phyloP scores from a whole-genome alignment of 2,888 invertebrate genomes.

The Volucella bombylans region DNA sequence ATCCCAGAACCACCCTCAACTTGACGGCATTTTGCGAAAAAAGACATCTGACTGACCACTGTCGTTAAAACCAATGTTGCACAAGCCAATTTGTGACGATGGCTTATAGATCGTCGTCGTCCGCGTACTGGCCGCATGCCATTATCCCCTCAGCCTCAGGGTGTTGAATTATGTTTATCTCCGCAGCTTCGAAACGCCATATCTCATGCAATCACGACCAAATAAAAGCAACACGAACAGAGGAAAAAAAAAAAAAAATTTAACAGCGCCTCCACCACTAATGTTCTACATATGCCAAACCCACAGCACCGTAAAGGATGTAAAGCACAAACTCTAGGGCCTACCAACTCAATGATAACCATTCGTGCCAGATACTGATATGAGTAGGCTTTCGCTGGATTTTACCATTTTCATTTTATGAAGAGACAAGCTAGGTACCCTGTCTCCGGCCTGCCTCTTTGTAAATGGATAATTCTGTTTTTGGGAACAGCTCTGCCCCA shows the following conservation, averaged over 20 bases:
- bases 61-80: constrained; percentile 31
- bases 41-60: constrained; percentile 56
- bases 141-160: constrained; percentile 44
- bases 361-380: constrained; percentile 29
- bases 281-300: constrained; percentile 48
- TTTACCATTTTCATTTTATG: constrained; percentile 63
- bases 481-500: constrained; percentile 34
- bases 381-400: constrained; percentile 16
- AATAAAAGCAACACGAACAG: neutral
- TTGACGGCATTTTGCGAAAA: constrained; percentile 21
- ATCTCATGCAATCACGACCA: constrained; percentile 57
- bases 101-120: constrained; percentile 30
- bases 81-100: constrained; percentile 67
- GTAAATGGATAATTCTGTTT: constrained; percentile 15
- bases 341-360: constrained; percentile 52
- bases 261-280: constrained; percentile 59
- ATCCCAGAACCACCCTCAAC: neutral
- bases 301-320: neutral
- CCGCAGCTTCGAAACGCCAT: constrained; percentile 41
- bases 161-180: constrained; percentile 70
- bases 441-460: constrained; percentile 14
- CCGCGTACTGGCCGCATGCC: constrained; percentile 14
- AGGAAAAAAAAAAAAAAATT: constrained; percentile 33
- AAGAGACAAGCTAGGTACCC: constrained; percentile 31
- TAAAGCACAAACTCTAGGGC: constrained; percentile 51